These are phyloP conservation scores for Dissostichus mawsoni DNA, from an alignment of 2,113 vertebrate species.

Conservation along the genomic window DNA sequence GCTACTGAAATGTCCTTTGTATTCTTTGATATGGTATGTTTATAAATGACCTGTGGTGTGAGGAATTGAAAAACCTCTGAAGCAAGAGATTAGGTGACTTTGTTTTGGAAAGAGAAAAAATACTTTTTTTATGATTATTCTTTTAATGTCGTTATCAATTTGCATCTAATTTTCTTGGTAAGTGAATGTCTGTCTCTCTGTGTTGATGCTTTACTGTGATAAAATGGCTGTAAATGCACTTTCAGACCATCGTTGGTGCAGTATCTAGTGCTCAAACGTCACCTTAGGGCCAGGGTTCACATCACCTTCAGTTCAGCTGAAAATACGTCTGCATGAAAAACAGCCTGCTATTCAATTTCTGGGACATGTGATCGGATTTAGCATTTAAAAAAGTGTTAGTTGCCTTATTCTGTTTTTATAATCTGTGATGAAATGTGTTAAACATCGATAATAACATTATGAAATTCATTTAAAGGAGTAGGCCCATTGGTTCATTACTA, in stretches of 20 bases:
- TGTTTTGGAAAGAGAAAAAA: conserved; percentile 44
- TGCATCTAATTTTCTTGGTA: conserved; percentile 68
- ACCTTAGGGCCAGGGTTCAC: conserved; percentile 39
- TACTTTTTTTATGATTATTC: conserved; percentile 51
- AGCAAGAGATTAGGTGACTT: conserved; percentile 40
- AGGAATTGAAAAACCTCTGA: conserved; percentile 42
- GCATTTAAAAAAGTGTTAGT: not conserved
- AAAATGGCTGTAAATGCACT: conserved; percentile 69
- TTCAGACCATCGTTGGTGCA: conserved; percentile 61
- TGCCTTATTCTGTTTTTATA: conserved; percentile 13
- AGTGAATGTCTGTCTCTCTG: conserved; percentile 67
- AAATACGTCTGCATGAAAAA: not conserved
- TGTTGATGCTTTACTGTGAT: conserved; percentile 76
- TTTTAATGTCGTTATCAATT: conserved; percentile 54
- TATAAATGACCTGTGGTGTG: conserved; percentile 34
- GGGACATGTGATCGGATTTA: not conserved
- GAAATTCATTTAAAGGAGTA: not conserved
- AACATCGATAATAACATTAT: not conserved
- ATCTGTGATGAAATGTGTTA: not conserved
- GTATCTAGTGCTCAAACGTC: conserved; percentile 52
- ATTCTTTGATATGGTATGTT: conserved; percentile 27
- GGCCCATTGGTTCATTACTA: not conserved
- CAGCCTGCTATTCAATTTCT: not conserved
- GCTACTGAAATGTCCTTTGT: conserved; percentile 26
- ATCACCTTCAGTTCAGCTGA: conserved; percentile 51